Evolutionary conservation across 30 jellyfish, hydroid and myxozoan genomes (phyloP), one percentile per base, ranked within the genome.

Genomic region (Cassiopea andromeda): DNA sequence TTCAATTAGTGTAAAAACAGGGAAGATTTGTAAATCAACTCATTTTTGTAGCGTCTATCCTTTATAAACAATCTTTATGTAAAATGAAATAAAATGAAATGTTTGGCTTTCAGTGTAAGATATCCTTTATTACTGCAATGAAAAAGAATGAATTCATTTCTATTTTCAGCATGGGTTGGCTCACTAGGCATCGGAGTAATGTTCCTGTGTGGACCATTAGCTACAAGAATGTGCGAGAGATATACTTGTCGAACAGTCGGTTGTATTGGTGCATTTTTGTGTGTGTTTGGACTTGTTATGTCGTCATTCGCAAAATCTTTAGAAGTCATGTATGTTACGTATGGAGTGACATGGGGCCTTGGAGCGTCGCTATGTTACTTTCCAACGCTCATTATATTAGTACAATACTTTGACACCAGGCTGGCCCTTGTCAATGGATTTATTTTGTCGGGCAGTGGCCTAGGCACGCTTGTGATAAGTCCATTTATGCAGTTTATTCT

Each of bases 261-360:
- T 59, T 75, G 92, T 69, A 61, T 89, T 1, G 99, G 99, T 12
- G 97, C 97, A 45, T 90, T 92, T 87, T 77, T 96, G 49, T 88
- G 98, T 87, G 95, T 89, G 43, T 88, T 96, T 70, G 99, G 99
- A 17, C 85, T 96, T 72, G 19, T 92, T 16, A 87, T 91, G 84
- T 96, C 99, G 16, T 97, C 99, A 16, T 92, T 88, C 77, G 99
- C 99, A 27, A 70, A 78, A 46, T 75, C 95, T 54, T 68, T 96
- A 50, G 91, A 75, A 69, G 89, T 92, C 46, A 92, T 96, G 98
- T 96, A 78, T 75, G 91, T 96, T 67, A 91, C 99, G 13, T 96
- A 93, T 92, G 99, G 99, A 17, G 92, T 92, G 43, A 89, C 97
- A 50, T 96, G 99, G 99, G 99, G 99, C 14, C 97, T 96, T 68